phyloP scores from a whole-genome alignment of 2,888 invertebrate species.

The Heliconius ethilla region DNA sequence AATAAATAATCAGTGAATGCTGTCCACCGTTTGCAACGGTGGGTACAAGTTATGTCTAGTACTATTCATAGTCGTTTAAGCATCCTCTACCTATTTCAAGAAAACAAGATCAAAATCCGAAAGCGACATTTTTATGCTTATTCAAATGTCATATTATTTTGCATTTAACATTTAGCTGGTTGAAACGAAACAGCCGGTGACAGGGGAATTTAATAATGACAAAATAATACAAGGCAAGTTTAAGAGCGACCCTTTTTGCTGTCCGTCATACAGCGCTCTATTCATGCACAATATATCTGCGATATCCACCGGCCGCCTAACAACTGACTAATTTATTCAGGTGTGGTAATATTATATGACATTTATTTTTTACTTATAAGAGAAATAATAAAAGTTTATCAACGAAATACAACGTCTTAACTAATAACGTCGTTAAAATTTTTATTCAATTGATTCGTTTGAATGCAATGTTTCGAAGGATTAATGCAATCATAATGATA shows the following conservation, averaged over 20 bases:
- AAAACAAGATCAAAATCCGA: slow-evolving; percentile 41
- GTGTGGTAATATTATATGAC: slow-evolving; percentile 49
- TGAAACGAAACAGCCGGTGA: slow-evolving; percentile 77
- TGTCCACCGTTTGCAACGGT: too few species aligned
- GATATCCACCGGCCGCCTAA: slow-evolving; percentile 76
- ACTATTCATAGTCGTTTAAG: slow-evolving; percentile 20
- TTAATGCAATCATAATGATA: slow-evolving; percentile 79
- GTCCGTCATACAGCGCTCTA: slow-evolving; percentile 79
- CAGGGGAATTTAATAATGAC: slow-evolving; percentile 82
- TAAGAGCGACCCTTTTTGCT: slow-evolving; percentile 80
- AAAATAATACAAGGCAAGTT: slow-evolving; percentile 81
- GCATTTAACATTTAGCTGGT: slow-evolving; percentile 81
- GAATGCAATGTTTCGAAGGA: slow-evolving; percentile 71
- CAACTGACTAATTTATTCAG: slow-evolving; percentile 75
- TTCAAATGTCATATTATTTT: slow-evolving; percentile 82
- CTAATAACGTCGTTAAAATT: slow-evolving; percentile 53
- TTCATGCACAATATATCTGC: slow-evolving; percentile 79
- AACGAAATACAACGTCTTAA: not conserved
- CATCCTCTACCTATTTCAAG: slow-evolving; percentile 29
- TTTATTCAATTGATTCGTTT: slow-evolving; percentile 77
- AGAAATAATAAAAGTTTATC: not conserved
- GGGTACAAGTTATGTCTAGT: not conserved
- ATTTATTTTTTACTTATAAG: slow-evolving; percentile 19
- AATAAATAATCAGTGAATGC: not conserved
- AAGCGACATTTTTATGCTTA: slow-evolving; percentile 74